Evolutionary conservation across 2,888 invertebrate species (phyloP).

Genomic region (Heteromyza rotundicornis): DNA sequence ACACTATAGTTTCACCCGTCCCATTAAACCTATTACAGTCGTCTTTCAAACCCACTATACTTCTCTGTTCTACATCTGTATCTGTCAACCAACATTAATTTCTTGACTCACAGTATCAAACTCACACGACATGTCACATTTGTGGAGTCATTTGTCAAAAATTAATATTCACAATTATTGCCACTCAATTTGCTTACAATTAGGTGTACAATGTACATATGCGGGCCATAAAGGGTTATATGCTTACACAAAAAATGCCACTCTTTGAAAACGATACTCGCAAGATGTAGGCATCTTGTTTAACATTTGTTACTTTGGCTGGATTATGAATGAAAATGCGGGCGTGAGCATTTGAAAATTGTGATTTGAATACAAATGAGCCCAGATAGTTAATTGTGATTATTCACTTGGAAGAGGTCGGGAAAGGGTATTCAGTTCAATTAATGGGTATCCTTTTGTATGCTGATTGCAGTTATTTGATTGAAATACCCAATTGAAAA

Average conservation of each 20-base stretch:
- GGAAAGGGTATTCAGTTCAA: neutral
- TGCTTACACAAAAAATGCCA: neutral
- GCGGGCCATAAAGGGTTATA: neutral
- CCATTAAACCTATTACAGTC: no score
- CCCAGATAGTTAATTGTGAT: neutral
- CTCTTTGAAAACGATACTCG: no score
- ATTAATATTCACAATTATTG: slow-evolving; percentile 19
- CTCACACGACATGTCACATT: no score
- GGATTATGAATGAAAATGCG: neutral
- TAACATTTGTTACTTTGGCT: neutral
- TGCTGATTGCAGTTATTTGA: no score
- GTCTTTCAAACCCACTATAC: no score
- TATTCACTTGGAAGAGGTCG: neutral
- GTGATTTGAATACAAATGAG: neutral
- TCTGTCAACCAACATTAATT: no score
- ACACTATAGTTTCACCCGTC: no score
- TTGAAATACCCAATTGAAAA: no score
- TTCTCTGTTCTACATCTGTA: no score
- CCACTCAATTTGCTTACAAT: slow-evolving; percentile 8
- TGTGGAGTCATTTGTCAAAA: slow-evolving; percentile 18
- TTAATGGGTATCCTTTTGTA: no score
- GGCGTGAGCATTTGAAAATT: neutral
- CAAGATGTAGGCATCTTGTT: neutral
- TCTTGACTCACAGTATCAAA: no score
- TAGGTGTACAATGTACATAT: neutral